These are phyloP conservation scores for Timema podura DNA, from an alignment of 2,888 invertebrate genomes.

Conservation along the genomic window DNA sequence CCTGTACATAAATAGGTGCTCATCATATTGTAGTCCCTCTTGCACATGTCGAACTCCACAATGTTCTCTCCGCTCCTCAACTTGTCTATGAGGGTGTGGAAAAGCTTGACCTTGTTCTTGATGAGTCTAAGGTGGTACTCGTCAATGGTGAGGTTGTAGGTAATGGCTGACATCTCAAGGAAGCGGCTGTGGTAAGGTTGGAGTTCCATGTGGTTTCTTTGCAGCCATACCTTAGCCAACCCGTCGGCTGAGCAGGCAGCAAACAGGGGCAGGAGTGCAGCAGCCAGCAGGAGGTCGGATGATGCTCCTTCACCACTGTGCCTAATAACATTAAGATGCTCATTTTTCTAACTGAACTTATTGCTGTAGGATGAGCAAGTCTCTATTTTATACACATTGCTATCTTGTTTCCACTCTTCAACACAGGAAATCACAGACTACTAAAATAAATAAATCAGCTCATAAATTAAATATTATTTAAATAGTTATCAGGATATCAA, in stretches of 20 bases:
- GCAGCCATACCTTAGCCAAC: background rate
- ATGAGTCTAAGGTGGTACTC: background rate
- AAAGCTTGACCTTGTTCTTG: background rate
- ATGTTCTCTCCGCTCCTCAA: slow-evolving; percentile 1
- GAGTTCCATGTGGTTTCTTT: background rate
- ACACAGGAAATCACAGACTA: no score
- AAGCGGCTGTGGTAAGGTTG: background rate
- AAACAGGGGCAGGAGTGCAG: background rate
- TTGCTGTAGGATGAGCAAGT: no score
- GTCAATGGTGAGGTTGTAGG: background rate
- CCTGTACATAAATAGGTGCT: background rate
- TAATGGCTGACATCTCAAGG: background rate
- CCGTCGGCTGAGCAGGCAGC: background rate
- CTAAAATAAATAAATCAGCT: no score
- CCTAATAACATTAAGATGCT: no score
- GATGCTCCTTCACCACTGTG: no score
- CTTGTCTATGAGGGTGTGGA: background rate
- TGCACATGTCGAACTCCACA: background rate
- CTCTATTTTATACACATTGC: no score
- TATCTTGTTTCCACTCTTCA: no score
- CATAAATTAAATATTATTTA: no score
- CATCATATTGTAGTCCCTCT: background rate
- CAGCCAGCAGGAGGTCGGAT: background rate
- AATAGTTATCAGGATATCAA: no score
- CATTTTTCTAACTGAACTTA: no score